phyloP scores from a whole-genome alignment of 2,797 vertebrate species.

The Centroberyx gerrardi region DNA sequence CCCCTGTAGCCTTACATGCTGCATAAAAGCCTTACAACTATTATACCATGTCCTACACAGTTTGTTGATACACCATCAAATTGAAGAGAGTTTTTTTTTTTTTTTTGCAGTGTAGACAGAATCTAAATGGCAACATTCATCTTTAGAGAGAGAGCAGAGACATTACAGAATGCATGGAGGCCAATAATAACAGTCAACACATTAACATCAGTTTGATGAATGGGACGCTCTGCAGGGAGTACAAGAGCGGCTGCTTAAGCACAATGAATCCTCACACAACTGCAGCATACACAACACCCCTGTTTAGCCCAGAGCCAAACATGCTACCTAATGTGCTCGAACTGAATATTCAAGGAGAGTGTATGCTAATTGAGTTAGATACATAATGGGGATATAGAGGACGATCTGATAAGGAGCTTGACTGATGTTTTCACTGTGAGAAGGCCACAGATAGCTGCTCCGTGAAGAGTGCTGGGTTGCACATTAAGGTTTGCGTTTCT shows the following conservation, averaged over 20 bases:
- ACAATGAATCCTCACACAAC: slow-evolving; percentile 7
- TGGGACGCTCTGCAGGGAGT: slow-evolving; percentile 21
- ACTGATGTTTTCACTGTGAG: slow-evolving; percentile 8
- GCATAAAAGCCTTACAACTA: background rate
- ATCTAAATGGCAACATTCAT: slow-evolving; percentile 23
- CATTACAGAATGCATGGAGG: background rate
- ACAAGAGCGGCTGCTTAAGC: slow-evolving; percentile 2
- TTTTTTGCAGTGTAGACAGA: slow-evolving; percentile 9
- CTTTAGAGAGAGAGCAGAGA: slow-evolving; percentile 17
- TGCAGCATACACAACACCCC: slow-evolving; percentile 22
- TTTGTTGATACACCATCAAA: background rate
- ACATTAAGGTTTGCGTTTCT: background rate
- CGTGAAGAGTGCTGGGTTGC: background rate
- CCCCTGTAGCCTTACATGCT: background rate
- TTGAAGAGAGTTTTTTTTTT: background rate
- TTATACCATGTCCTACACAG: too few relatives aligned
- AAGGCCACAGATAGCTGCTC: slow-evolving; percentile 9
- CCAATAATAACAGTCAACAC: slow-evolving; percentile 40
- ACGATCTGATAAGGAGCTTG: slow-evolving; percentile 26
- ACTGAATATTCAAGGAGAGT: slow-evolving; percentile 23
- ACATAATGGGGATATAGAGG: slow-evolving; percentile 21
- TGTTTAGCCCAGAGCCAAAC: slow-evolving; percentile 14
- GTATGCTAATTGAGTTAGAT: slow-evolving; percentile 25
- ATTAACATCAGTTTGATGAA: slow-evolving; percentile 54
- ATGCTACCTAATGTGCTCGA: slow-evolving; percentile 15